Percentiles rank a stretch among this genome's conserved stretches.
Conservation (phyloP, 1,140 invertebrate genomes). For the Oryzaephilus surinamensis region DNA sequence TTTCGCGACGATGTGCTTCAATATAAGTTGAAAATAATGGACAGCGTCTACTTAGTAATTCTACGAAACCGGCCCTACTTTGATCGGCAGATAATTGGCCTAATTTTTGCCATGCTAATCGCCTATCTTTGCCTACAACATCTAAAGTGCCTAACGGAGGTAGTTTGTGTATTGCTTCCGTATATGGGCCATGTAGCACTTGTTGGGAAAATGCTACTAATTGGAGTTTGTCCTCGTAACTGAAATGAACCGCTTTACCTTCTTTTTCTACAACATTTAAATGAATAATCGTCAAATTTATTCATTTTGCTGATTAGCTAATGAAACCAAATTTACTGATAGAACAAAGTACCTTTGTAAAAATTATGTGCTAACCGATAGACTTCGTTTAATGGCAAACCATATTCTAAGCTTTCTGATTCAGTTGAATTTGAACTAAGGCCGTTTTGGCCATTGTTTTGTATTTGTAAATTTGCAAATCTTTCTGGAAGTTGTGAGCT, state of each 20-base stretch:
- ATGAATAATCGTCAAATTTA: slow-evolving; percentile 9
- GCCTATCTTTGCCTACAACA: slow-evolving; percentile 86
- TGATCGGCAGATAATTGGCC: slow-evolving; percentile 75
- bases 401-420: slow-evolving; percentile 35
- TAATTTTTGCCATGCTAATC: slow-evolving; percentile 85
- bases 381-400: slow-evolving; percentile 63
- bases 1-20: slow-evolving; percentile 81
- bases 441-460: slow-evolving; percentile 1
- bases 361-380: slow-evolving; percentile 77
- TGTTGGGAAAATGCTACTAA: slow-evolving; percentile 88
- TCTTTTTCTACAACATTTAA: slow-evolving; percentile 73
- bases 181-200: slow-evolving; percentile 76
- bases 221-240: slow-evolving; percentile 87
- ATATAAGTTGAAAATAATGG: slow-evolving; percentile 83
- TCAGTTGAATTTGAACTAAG: slow-evolving; percentile 11
- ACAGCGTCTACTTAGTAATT: slow-evolving; percentile 76
- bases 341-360: slow-evolving; percentile 69
- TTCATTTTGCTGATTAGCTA: slow-evolving; percentile 1
- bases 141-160: slow-evolving; percentile 86
- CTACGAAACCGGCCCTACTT: slow-evolving; percentile 86
- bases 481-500: slow-evolving; percentile 21
- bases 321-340: slow-evolving; percentile 4
- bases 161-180: slow-evolving; percentile 52
- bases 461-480: slow-evolving; percentile 17
- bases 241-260: slow-evolving; percentile 88